phyloP scores from a whole-genome alignment of 2,113 vertebrate species.

The Notarius quadriscutis region DNA sequence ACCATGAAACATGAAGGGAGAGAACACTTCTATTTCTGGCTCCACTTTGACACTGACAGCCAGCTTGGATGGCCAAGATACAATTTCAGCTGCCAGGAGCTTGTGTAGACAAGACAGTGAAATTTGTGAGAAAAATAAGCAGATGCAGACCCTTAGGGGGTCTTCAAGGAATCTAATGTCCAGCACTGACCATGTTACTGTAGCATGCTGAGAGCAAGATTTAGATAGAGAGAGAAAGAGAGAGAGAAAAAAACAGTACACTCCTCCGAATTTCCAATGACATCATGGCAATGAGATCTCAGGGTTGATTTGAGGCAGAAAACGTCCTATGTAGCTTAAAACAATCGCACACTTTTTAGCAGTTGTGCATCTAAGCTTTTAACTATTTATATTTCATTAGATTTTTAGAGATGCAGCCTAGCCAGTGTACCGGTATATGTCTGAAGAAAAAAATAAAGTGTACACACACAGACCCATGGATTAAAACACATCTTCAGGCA shows the following conservation, averaged over 20 bases:
- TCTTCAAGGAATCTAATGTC: conserved; percentile 28
- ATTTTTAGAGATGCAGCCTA: conserved; percentile 25
- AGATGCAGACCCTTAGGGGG: conserved; percentile 54
- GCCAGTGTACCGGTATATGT: neutral
- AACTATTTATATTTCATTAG: conserved; percentile 30
- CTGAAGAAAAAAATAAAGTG: conserved; percentile 24
- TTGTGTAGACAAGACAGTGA: conserved; percentile 60
- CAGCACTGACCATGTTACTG: conserved; percentile 47
- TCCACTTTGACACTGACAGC: conserved; percentile 62
- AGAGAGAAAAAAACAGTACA: neutral
- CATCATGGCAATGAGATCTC: neutral
- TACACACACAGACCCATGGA: conserved; percentile 32
- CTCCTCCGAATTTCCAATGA: conserved; percentile 35
- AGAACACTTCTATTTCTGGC: conserved; percentile 65
- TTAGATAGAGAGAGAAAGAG: neutral
- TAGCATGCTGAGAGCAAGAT: conserved; percentile 17
- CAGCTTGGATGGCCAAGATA: conserved; percentile 68
- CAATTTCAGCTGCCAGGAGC: conserved; percentile 63
- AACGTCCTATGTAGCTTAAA: neutral
- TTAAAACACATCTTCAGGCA: conserved; percentile 53
- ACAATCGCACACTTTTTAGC: conserved; percentile 13
- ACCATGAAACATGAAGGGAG: conserved; percentile 66
- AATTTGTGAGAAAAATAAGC: conserved; percentile 70
- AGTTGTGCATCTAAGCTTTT: conserved; percentile 14
- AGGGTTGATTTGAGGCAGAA: neutral